Base-by-base conservation (phyloP, 2,797 vertebrate genomes). In the Sebastes steindachneri region DNA sequence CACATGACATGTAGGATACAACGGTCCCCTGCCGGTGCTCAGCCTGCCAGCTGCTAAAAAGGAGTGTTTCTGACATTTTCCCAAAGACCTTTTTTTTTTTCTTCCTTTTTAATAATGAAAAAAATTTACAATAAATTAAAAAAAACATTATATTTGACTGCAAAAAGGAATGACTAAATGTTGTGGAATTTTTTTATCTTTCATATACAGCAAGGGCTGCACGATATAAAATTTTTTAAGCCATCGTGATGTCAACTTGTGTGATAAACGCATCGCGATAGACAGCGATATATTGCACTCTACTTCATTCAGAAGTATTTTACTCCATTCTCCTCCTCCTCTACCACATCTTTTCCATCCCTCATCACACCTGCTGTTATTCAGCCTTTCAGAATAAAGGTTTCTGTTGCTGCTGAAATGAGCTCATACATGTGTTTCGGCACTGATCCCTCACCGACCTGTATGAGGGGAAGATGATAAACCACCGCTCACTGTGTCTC, bases 401-500 rank as follows among this genome's bases (percentile, higher is more conserved):
- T 67, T 53, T 78, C 41, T 70, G 68, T 75, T 41, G 26, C 57
- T 29, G 57, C 70, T 83, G 73, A 64, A 7, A 31, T 76, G 68
- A 63, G 76, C 86, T 77, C 19, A 6, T 41, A 37, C 35, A 10
- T 41, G 28, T 77, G 66, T 75, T 54, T 45, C 4, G 54, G 60
- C 64, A 23, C 54, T 29, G 33, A 77, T 26, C 68, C 35, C 35
- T 70, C 60, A 54, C 82, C 35, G 73, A 64, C 29, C 77, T 54
- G 78, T 70, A 41, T 68, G 59, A 71, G 37, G 73, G 21, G 69
- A 81, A 57, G 80, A 64, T 53, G 64, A 74, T 26, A 9, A 85
- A 76, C 14, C 71, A 29, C 59, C 9, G 11, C 86, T 84, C 91
- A 88, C 92, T 89, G 79, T 92, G 85, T 92, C 90, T 86, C 85